Percentiles rank a stretch among this genome's conserved stretches.
These are phyloP conservation scores for Tenthredo livida DNA, from an alignment of 2,888 invertebrate species.

Conservation along the genomic window DNA sequence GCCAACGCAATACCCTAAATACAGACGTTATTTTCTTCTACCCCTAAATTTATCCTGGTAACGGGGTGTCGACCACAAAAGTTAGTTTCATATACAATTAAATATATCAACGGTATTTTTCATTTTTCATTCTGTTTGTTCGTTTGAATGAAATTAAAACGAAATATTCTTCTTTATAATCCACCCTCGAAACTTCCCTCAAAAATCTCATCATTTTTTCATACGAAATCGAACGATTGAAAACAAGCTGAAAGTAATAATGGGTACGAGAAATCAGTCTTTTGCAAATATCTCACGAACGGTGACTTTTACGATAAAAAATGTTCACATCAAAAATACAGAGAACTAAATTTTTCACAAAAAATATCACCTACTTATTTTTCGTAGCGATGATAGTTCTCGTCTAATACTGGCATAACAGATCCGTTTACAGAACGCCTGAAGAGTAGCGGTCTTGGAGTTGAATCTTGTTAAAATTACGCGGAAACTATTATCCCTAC, in stretches of 20 bases:
- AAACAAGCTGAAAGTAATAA: no score
- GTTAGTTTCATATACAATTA: neutral
- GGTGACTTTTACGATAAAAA: neutral
- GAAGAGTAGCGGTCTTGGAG: neutral
- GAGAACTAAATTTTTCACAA: no score
- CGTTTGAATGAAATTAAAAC: no score
- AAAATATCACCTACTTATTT: neutral
- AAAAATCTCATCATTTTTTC: no score
- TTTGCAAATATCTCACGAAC: neutral
- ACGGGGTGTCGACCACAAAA: neutral
- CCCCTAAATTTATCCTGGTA: neutral
- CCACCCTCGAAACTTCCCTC: no score
- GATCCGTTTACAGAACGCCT: neutral
- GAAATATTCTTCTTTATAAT: no score
- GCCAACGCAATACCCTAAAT: neutral
- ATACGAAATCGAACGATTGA: no score
- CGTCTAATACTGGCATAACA: neutral
- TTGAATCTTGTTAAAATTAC: neutral
- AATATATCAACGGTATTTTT: neutral
- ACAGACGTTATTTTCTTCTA: neutral
- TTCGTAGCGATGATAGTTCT: neutral
- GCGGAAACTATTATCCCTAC: neutral
- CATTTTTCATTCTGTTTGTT: no score
- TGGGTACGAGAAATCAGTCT: neutral
- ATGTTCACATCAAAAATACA: no score